Base-by-base conservation (phyloP, 2,888 invertebrate species). In the Clepsis dumicolana region DNA sequence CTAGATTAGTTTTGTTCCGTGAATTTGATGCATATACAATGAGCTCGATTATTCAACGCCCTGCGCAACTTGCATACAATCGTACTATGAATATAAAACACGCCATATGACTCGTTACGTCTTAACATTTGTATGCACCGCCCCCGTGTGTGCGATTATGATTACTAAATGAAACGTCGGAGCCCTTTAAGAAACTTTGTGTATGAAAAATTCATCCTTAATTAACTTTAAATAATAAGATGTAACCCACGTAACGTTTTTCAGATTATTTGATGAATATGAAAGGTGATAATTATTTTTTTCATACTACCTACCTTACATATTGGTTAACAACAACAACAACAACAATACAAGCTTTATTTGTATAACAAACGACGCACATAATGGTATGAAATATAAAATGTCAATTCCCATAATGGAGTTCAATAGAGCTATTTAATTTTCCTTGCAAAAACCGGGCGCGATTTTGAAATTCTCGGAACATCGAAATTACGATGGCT, bases 1-100 rank as follows among this genome's bases (percentile, higher is more conserved):
- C 83, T 86, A 90, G 91, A 93, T 93, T 92, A 93, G 92, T 91
- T 92, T 93, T 92, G 92, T 93, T 91, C 88, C 88, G 87, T 85
- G 88, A 90, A 89, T 92, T 91, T 93, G 93, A 93, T 93, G 93
- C 93, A 93, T 93, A 90, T 87, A 88, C 83, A 92, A 93, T 92
- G 92, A 93, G 88, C 85, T 86, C 89, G 86, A 91, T 93, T 90
- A 91, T 89, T 91, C 90, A 88, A 81, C 88, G 78, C 89, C 88
- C 88, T 81, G 77, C 80, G 76, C 82, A 80, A 85, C 84, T 88
- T 83, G 85, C 81, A 81, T 84, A 78, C 76, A 76, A 84, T 84
- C 85, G 85, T 84, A 80, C 82, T 85, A 89, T 91, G 86, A 90
- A 90, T 91, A 82, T 80, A 73, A 86, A 86, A 89, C 89, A 80